Percentiles rank a stretch among this genome's conserved stretches.
phyloP scores from a whole-genome alignment of 2,888 invertebrate species.

The Portevinia maculata region DNA sequence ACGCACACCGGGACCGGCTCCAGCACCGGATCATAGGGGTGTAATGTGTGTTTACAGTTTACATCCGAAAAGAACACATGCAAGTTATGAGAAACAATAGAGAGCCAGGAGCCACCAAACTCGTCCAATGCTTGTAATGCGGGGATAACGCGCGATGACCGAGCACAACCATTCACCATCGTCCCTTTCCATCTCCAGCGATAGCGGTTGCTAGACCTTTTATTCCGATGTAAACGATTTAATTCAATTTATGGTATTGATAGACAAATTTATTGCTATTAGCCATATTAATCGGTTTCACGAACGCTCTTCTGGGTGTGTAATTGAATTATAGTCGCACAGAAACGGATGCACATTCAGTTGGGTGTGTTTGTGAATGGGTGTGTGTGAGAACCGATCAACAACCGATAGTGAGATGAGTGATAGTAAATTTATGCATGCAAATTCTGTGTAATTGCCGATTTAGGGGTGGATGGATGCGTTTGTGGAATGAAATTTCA shows the following conservation, averaged over 20 bases:
- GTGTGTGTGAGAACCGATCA: conserved; percentile 50
- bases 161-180: neutral
- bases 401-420: conserved; percentile 64
- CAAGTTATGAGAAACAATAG: conserved; percentile 19
- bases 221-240: conserved; percentile 75
- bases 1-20: conserved; percentile 1
- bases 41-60: conserved; percentile 52
- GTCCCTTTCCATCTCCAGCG: conserved; percentile 1
- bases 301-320: conserved; percentile 56
- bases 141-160: conserved; percentile 53
- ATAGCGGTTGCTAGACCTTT: conserved; percentile 22
- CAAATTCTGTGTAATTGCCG: conserved; percentile 64
- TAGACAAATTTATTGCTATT: conserved; percentile 75
- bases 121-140: conserved; percentile 35
- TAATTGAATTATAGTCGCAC: conserved; percentile 67
- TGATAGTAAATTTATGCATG: conserved; percentile 71
- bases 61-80: conserved; percentile 40
- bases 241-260: conserved; percentile 75
- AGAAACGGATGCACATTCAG: conserved; percentile 49
- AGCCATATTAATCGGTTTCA: conserved; percentile 71
- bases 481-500: conserved; percentile 50
- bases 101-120: neutral
- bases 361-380: neutral
- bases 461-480: conserved; percentile 7
- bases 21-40: conserved; percentile 37